Conservation (phyloP, 2,888 invertebrate species). For the Chromoteleia sp. region DNA sequence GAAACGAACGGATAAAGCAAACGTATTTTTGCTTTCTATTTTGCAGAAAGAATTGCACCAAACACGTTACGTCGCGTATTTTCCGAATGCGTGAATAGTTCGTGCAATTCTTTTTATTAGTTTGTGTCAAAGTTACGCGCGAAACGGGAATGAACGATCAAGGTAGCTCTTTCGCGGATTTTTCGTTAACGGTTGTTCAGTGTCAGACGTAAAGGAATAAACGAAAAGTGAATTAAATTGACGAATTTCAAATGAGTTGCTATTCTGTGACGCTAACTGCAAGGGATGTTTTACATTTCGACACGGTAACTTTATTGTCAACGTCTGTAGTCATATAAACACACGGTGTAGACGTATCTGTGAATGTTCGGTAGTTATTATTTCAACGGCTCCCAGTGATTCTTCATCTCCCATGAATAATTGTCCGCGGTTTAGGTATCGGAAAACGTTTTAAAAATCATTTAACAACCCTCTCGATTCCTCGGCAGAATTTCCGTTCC, state of each 20-base stretch:
- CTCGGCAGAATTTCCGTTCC: too few relatives aligned
- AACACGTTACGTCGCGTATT: neutral
- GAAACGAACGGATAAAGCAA: neutral
- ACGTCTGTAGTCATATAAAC: slow-evolving; percentile 22
- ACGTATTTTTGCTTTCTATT: neutral
- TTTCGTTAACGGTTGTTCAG: neutral
- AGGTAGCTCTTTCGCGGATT: too few relatives aligned
- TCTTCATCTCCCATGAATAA: too few relatives aligned
- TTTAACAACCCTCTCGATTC: slow-evolving; percentile 2
- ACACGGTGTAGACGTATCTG: slow-evolving; percentile 12
- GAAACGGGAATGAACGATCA: too few relatives aligned
- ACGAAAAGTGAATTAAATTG: neutral
- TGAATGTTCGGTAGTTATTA: slow-evolving; percentile 34
- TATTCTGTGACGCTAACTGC: slow-evolving; percentile 21
- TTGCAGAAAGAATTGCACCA: neutral
- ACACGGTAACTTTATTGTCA: slow-evolving; percentile 24
- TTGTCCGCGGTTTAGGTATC: too few relatives aligned
- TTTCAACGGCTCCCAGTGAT: slow-evolving; percentile 29
- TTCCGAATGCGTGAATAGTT: neutral
- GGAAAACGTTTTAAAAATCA: too few relatives aligned
- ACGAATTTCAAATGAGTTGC: neutral
- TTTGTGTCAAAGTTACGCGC: too few relatives aligned
- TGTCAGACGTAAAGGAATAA: too few relatives aligned
- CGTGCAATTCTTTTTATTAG: too few relatives aligned
- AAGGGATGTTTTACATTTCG: slow-evolving; percentile 32